phyloP scores from a whole-genome alignment of 2,888 invertebrate genomes.

The Orthosia cruda region DNA sequence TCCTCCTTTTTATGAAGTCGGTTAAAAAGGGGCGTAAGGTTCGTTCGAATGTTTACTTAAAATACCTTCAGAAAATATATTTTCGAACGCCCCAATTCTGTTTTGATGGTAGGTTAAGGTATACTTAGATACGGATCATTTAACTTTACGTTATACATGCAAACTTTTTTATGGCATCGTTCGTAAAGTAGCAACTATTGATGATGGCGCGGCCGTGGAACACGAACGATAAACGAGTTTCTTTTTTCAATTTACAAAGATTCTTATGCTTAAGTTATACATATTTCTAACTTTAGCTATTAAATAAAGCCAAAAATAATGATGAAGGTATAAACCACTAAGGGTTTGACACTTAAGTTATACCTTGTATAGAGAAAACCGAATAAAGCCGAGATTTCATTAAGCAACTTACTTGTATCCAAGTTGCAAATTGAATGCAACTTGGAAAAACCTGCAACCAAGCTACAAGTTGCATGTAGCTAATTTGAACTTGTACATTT shows the following conservation, averaged over 20 bases:
- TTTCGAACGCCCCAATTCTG: conserved; percentile 30
- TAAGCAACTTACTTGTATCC: too few species aligned
- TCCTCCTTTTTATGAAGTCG: too few species aligned
- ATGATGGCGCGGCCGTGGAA: conserved; percentile 4
- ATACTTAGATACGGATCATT: conserved; percentile 47
- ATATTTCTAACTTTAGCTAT: not conserved
- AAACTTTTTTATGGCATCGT: conserved; percentile 48
- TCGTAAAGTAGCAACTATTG: conserved; percentile 31
- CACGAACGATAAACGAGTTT: conserved; percentile 6
- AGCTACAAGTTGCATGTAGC: too few species aligned
- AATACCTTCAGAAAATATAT: conserved; percentile 34
- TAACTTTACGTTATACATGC: conserved; percentile 42
- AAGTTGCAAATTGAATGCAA: too few species aligned
- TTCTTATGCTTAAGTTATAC: not conserved
- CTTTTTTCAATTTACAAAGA: conserved; percentile 21
- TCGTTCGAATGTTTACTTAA: conserved; percentile 19
- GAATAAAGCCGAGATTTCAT: not conserved
- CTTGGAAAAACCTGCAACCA: too few species aligned
- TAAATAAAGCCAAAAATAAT: not conserved
- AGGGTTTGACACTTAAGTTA: too few species aligned
- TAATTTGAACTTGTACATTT: too few species aligned
- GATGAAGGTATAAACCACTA: not conserved
- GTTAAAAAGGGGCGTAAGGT: not conserved
- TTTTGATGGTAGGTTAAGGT: conserved; percentile 38
- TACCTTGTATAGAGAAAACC: not conserved